phyloP scores from a whole-genome alignment of 2,797 vertebrate genomes.

The Sebastes goodei region DNA sequence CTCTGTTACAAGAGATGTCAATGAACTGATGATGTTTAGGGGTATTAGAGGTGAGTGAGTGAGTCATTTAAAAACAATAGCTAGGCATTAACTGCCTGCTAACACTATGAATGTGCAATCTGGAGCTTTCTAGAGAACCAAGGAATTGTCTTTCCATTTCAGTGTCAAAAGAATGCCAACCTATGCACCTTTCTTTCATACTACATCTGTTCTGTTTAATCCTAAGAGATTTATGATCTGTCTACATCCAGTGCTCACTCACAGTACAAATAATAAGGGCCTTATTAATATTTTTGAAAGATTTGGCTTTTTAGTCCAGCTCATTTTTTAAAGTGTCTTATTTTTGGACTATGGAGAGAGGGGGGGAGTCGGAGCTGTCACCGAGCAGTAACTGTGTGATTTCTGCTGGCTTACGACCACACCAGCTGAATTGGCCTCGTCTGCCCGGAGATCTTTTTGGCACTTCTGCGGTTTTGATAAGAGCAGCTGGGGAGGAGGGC shows the following conservation, averaged over 20 bases:
- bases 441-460: constrained; percentile 50
- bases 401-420: constrained; percentile 42
- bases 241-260: constrained; percentile 34
- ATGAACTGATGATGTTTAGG: constrained; percentile 25
- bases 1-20: constrained; percentile 68
- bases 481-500: constrained; percentile 70
- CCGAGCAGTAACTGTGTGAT: constrained; percentile 3
- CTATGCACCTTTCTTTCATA: constrained; percentile 74
- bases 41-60: constrained; percentile 2
- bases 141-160: constrained; percentile 60
- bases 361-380: not conserved
- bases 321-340: constrained; percentile 62
- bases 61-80: constrained; percentile 19
- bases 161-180: constrained; percentile 67
- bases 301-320: constrained; percentile 24
- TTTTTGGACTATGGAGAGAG: constrained; percentile 32
- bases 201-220: constrained; percentile 23
- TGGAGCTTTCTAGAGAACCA: constrained; percentile 69
- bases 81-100: constrained; percentile 41
- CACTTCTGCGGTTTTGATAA: constrained; percentile 61
- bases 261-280: constrained; percentile 58
- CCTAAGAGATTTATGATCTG: not conserved
- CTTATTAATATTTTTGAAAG: constrained; percentile 52
- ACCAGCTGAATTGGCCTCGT: constrained; percentile 47
- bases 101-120: constrained; percentile 76